Base-by-base conservation (phyloP, 1,140 invertebrate genomes). In the Drosophila lacertosa region DNA sequence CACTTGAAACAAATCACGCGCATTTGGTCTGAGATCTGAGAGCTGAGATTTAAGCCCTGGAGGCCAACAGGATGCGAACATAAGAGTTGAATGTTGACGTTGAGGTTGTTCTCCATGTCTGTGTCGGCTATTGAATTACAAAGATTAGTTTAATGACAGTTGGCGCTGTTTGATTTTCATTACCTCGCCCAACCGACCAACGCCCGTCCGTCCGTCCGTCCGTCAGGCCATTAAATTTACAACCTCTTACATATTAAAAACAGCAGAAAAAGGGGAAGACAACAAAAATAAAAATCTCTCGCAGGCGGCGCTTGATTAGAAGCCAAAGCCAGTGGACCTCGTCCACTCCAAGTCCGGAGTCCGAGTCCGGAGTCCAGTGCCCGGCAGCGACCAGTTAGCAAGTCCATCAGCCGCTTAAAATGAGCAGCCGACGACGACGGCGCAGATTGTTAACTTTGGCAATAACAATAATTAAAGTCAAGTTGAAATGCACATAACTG, bases 391-490 rank as follows among this genome's bases (percentile, higher is more conserved):
- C 74, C 67, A 81, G 81, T 84, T 84, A 81, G 82, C 47, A 74
- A 88, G 77, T 86, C 72, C 71, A 84, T 84, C 76, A 84, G 80
- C 20, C 42, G 40, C 60, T 62, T 44, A 39, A 73, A 83, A 84
- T 79, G 80, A 84, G 75, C 80, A 82, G 77, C 55, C 50, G 64
- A 70, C 67, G 64, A 70, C 67, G 63, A 64, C 53, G 72, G 76
- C 58, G 68, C 74, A 86, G 84, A 88, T 89, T 89, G 86, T 90
- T 89, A 90, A 83, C 86, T 89, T 89, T 73, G 77, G 81, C 82
- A 82, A 89, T 89, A 89, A 89, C 88, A 89, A 89, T 89, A 89
- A 89, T 90, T 90, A 89, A 86, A 89, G 88, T 86, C 81, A 70
- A 86, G 78, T 89, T 89, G 88, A 88, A 89, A 89, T 82, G 88